Base-by-base conservation (phyloP, 1,140 invertebrate species). In the Artemia franciscana region DNA sequence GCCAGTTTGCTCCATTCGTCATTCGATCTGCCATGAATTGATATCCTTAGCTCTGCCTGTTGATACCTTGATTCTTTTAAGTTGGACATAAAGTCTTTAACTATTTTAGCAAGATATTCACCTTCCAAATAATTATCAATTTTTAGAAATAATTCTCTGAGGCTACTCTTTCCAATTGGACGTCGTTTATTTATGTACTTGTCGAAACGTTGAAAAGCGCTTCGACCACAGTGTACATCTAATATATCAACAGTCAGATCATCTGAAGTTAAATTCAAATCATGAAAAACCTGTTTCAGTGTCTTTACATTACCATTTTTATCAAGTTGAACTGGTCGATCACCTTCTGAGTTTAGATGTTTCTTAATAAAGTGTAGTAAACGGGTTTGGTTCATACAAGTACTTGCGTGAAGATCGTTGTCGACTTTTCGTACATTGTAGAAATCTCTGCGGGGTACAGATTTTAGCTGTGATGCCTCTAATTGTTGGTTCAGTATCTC, bases 151-250 rank as follows among this genome's bases (percentile, higher is more conserved):
- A 98, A 93, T 75, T 99, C 95, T 23, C 96, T 74, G 0, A 99
- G 78, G 61, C 90, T 78, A 68, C 88, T 93, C 73, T 98, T 91
- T 1, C 96, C 96, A 69, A 99, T 93, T 0, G 95, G 96, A 77
- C 98, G 99, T 73, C 99, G 99, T 74, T 99, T 99, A n/a, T 94
- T 89, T 76, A 98, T 99, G 77, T 99, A 99, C 73, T 98, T 98
- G 74, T 99, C 96, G 74, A 99, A 99, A 60, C 96, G 82, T 74
- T 98, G 94, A 74, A 98, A 98, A 5, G 92, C 97, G 72, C 97
- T 96, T 65, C 92, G 78, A 71, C 95, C 91, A 85, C 88, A 70
- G 76, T 98, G 95, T 1, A 98, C 92, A 73, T 98, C 95, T 15
- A 99, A 76, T 88, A 96, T 95, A 72, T 99, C 95, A 1, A 98